Evolutionary conservation across 2,797 vertebrate genomes (phyloP).

Genomic region (Brachyrhaphis roseni): DNA sequence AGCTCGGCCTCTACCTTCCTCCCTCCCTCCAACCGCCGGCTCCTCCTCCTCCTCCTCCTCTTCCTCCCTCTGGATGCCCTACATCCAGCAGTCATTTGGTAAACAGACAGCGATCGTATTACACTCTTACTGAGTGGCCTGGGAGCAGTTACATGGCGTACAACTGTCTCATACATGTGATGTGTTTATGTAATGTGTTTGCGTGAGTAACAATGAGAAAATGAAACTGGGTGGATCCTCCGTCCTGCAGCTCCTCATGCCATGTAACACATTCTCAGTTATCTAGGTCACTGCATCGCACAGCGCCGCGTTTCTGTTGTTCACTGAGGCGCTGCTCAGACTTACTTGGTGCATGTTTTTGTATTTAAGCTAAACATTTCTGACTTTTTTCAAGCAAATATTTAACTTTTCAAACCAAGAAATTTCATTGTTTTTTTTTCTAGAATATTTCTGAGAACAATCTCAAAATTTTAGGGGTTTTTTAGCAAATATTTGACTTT

Average conservation of each 20-base stretch:
- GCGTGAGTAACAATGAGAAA: conserved; percentile 31
- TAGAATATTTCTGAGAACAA: no score
- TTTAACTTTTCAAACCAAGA: no score
- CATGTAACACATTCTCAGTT: conserved; percentile 28
- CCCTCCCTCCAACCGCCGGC: neutral
- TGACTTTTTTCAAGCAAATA: no score
- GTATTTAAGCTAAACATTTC: neutral
- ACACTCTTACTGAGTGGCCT: conserved; percentile 19
- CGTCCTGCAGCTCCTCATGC: conserved; percentile 14
- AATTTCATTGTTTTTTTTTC: no score
- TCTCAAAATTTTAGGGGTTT: no score
- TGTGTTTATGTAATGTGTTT: conserved; percentile 58
- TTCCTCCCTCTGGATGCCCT: conserved; percentile 46
- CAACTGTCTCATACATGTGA: conserved; percentile 65
- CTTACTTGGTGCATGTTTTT: neutral
- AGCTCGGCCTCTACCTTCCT: conserved; percentile 10
- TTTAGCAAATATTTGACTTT: no score
- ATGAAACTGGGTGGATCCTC: conserved; percentile 53
- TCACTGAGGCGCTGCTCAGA: neutral
- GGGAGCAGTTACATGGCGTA: conserved; percentile 43
- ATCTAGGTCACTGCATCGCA: conserved; percentile 58
- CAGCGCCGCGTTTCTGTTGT: conserved; percentile 16
- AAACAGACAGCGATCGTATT: conserved; percentile 59
- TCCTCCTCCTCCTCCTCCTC: conserved; percentile 2
- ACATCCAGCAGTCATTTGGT: conserved; percentile 50